Evolutionary conservation across 2,888 invertebrate species (phyloP), one percentile per base, ranked within the genome.

Genomic region (Hedychridium roseum): DNA sequence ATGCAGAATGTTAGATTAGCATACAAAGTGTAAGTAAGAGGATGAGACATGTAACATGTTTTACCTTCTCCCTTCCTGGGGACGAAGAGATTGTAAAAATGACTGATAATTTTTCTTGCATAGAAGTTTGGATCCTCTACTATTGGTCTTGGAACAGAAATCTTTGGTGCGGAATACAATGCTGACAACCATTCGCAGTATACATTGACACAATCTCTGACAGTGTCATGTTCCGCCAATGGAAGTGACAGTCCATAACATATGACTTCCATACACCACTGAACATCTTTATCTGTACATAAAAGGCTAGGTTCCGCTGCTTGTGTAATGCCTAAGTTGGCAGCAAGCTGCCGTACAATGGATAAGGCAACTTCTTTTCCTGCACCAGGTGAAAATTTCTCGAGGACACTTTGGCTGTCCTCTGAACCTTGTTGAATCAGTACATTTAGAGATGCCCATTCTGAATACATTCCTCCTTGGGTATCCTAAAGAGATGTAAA

Each of bases 111-210:
- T 79, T 90, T 91, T 60, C 93, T 84, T 0, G 93, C 91, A 79
- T 96, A 97, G 52, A 90, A 85, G 74, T 94, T 93, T 0, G 97
- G 94, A 73, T 94, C 91, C 45, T 93, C 92, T 32, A 88, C 84
- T 7, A 97, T 88, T 0, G 97, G 95, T 60, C 87, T 86, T 0
- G 97, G 97, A 12, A 97, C 91, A 63, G 93, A 91, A 42, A 92
- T 86, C 70, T 93, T 91, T 1, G 94, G 92, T 17, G 86, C 86
- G 16, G 90, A 88, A 60, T 92, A 86, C 54, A 97, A 82, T 2
- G 96, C 92, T 0, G 92, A 90, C 57, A 98, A 82, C 97, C 97
- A 98, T 73, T 97, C 95, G 78, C 96, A 97, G 75, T 97, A 97
- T 23, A 97, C 91, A 75, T 93, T 93, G 30, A 97, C 97, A 78